Conservation (phyloP, 2,888 invertebrate species). For the Leptopilina myrica region DNA sequence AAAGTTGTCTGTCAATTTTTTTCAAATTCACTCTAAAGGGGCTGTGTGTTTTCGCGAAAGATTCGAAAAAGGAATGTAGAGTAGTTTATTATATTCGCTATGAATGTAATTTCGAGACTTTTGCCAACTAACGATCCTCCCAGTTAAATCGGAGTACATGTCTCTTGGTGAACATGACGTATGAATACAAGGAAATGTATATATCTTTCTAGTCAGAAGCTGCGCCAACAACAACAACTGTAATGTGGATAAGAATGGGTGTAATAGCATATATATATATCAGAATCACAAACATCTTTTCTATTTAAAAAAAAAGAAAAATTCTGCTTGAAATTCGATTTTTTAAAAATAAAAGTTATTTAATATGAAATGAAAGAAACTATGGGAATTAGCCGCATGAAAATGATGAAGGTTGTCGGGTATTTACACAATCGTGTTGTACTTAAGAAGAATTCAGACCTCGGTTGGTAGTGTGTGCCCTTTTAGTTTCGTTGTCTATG, state of each 20-base stretch:
- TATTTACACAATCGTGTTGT: conserved; percentile 30
- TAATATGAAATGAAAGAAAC: too few species aligned
- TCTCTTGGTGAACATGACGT: conserved; percentile 38
- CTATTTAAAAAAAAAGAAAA: neutral
- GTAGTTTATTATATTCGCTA: conserved; percentile 39
- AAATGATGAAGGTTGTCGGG: conserved; percentile 18
- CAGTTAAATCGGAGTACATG: conserved; percentile 38
- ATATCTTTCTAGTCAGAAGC: conserved; percentile 36
- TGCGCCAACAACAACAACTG: neutral
- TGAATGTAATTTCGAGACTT: conserved; percentile 37
- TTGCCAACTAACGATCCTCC: conserved; percentile 40
- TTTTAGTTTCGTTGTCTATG: conserved; percentile 29
- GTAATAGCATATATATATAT: conserved; percentile 16
- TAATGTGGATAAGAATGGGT: conserved; percentile 33
- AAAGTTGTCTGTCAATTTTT: neutral
- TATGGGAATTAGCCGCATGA: neutral
- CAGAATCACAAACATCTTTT: neutral
- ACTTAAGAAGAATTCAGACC: too few species aligned
- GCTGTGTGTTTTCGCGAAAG: neutral
- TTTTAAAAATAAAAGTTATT: too few species aligned
- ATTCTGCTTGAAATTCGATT: too few species aligned
- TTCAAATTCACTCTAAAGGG: neutral
- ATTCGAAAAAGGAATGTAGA: conserved; percentile 22
- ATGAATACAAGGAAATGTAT: conserved; percentile 40
- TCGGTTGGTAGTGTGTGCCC: neutral